Base-by-base conservation (phyloP, 2,888 invertebrate species). In the Syrphus vitripennis region DNA sequence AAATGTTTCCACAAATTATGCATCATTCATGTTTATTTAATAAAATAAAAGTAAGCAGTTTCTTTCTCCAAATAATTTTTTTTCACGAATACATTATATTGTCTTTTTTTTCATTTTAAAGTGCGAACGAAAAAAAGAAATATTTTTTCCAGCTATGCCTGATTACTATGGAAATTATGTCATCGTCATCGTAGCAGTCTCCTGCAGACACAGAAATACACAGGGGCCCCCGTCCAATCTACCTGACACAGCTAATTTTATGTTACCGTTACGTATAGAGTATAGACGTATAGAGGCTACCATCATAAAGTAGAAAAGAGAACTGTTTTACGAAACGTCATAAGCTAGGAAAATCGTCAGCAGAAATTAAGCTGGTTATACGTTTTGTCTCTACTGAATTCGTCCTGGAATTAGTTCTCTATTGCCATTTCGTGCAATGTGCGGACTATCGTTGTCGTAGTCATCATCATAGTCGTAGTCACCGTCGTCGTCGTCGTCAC, bases 111-210 rank as follows among this genome's bases (percentile, higher is more conserved):
- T 57, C 37, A 14, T 21, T 12, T 12, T 16, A 2, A 40, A 61
- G 61, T 40, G 40, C 29, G 55, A 48, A 63, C 31, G 63, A 45
- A 55, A 37, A 45, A 24, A 26, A 40, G 40, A 40, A 61, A 40
- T 40, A 69, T 72, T 74, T 53, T n/a, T 69, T 78, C 34, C 16
- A 75, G 24, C 69, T 55, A 50, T 70, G 72, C 42, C 61, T n/a
- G 72, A 61, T 74, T 83, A 83, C 74, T 69, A 78, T 83, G 83
- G 61, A 78, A 83, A 83, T 83, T 74, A 83, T 79, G 83, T 83
- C 79, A 55, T 65, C 83, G 74, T 50, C 57, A 55, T 65, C 83
- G 74, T 50, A 48, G 48, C 19, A 40, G 71, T 34, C 50, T n/a
- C 42, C 26, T 50, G 45, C 65, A 65, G 45, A 65, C 29, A 72